A percentile compares a stretch with the other conserved stretches of the same genome.
phyloP scores from a whole-genome alignment of 2,113 vertebrate species.

The Centropus bengalensis region DNA sequence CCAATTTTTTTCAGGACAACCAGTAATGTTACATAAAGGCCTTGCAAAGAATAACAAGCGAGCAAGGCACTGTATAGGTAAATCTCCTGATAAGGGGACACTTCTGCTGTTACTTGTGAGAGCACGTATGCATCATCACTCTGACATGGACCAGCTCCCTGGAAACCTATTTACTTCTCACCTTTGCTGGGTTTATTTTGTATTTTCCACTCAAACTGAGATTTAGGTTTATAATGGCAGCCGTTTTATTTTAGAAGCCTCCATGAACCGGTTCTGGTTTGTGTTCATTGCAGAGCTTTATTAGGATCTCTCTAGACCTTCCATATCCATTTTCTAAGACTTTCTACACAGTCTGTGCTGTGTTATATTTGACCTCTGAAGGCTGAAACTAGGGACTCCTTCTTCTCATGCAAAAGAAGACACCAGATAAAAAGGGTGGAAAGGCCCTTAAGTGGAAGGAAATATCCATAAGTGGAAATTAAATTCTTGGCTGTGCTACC shows the following conservation, averaged over 20 bases:
- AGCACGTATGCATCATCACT: neutral
- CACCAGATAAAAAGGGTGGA: neutral
- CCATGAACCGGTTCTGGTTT: constrained; percentile 14
- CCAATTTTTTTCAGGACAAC: constrained; percentile 47
- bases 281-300: neutral
- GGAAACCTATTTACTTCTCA: neutral
- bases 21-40: constrained; percentile 25
- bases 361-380: neutral
- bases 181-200: neutral
- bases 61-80: neutral
- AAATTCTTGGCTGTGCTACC: neutral
- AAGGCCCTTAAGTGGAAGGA: neutral
- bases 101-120: neutral
- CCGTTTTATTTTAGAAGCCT: constrained; percentile 20
- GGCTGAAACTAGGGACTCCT: neutral
- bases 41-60: constrained; percentile 26
- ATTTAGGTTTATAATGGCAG: neutral
- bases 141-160: neutral
- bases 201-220: neutral
- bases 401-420: neutral
- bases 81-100: neutral
- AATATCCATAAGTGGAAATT: neutral
- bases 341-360: neutral
- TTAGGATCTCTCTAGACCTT: neutral
- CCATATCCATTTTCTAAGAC: neutral